phyloP scores from a whole-genome alignment of 2,888 invertebrate genomes.

The Apodemia duryi region DNA sequence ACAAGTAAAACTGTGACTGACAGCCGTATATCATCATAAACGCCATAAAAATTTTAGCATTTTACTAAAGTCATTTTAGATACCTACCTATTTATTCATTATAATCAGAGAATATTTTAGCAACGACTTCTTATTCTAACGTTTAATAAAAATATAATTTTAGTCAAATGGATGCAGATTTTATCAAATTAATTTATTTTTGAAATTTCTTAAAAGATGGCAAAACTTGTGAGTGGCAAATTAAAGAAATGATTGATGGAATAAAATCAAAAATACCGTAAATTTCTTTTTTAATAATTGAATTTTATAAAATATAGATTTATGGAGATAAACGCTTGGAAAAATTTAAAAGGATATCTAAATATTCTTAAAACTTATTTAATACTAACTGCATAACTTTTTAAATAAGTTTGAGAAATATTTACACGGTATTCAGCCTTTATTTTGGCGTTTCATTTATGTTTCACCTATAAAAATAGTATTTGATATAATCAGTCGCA shows the following conservation, averaged over 20 bases:
- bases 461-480: not conserved
- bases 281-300: constrained; percentile 16
- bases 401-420: constrained; percentile 4
- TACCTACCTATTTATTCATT: no score
- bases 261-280: constrained; percentile 20
- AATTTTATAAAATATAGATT: not conserved
- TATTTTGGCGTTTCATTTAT: not conserved
- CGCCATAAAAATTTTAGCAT: no score
- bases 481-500: not conserved
- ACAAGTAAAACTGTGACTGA: no score
- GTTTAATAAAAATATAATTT: no score
- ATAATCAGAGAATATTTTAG: no score
- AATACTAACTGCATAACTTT: not conserved
- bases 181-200: not conserved
- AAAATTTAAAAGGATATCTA: not conserved
- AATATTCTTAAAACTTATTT: not conserved
- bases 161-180: no score
- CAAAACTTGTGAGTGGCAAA: constrained; percentile 14
- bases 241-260: constrained; percentile 29
- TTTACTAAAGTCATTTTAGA: no score
- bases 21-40: no score
- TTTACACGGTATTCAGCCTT: not conserved
- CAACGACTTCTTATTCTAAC: no score
- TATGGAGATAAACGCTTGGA: not conserved
- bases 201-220: constrained; percentile 21